Base-by-base conservation (phyloP, 2,113 vertebrate species). In the Australoheros scitulus region DNA sequence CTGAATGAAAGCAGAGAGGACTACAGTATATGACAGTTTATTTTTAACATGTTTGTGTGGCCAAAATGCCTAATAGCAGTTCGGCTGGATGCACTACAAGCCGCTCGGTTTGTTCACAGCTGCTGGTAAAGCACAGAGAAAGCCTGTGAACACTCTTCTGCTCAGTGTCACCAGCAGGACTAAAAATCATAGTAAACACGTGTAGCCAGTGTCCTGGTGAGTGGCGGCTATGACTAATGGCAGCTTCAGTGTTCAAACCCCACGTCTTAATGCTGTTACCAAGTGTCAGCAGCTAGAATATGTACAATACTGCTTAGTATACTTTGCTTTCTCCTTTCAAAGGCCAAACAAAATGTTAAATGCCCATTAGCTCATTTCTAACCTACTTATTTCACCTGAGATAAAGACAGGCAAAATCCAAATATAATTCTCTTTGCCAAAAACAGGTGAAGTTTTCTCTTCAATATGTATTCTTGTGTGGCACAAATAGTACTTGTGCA, bases 111-210 rank as follows among this genome's bases (percentile, higher is more conserved):
- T 68, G 64, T 20, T 13, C 41, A 29, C 64, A 29, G 41, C 64
- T 50, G 64, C 9, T 70, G 7, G 24, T 29, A 70, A 70, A 70
- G 64, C 64, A 29, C 26, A 50, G 41, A 47, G 64, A 0, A 11
- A 10, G 9, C 64, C 7, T 29, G 64, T 50, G 22, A 18, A 41
- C 13, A 20, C 61, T 38, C 61, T 22, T 38, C 20, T 29, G 43
- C 24, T 70, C 43, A 20, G 43, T 70, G 41, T 10, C 64, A 3
- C 0, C 24, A 32, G 20, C 65, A 52, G 43, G 24, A 32, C 65
- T 32, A 20, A 32, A 2, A 7, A 0, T 72, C 0, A 2, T 4
- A 52, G 65, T 7, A 13, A 32, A 15, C 41, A 50, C 41, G 26
- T 50, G 64, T 15, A 70, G 41, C 64, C 41, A 11, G 41, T 10